Evolutionary conservation across 92 coral and sea anemone genomes (phyloP), one percentile per base, ranked within the genome.

Genomic region (Paramuricea clavata): DNA sequence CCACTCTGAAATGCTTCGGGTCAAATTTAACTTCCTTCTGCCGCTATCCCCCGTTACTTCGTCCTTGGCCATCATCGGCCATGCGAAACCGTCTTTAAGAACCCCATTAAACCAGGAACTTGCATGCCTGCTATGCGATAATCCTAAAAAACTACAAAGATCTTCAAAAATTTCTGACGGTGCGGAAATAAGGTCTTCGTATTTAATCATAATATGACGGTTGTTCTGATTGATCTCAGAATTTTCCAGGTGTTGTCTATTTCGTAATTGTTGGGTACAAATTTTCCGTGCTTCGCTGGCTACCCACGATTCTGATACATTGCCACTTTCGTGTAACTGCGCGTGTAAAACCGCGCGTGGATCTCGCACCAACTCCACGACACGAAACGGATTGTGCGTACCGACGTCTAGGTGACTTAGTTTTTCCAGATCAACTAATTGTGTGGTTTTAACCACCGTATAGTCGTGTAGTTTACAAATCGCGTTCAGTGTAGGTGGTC

Each of bases 361-460:
- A 57, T 94, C 98, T 0, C 98, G 92, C 69, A 95, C 95, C 10
- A 95, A 76, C n/a, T 95, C 95, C 44, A 95, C 94, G 17, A 95
- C 92, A 91, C 93, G 94, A 36, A 94, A 83, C 27, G 95, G 83
- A 57, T 89, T 97, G 1, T 87, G 77, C 0, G 93, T 87, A 31
- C 93, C 93, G 36, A 75, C 90, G 4, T 88, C 89, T 10, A 94
- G 90, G 56, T 95, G 92, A 8, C 95, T 90, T 13, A 95, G 89
- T 47, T 92, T 94, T 81, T 95, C 94, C 49, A 95, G 83, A 42
- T 93, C 93, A 0, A 82, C 89, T 15, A 92, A 76, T 10, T 93
- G 93, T 6, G 93, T 87, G 30, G 98, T 90, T 85, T 95, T 95
- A 6, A 95, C 98, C 1, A 91, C 98, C 0, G 98, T 94, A 80